phyloP scores from a whole-genome alignment of 2,797 vertebrate genomes.

The Scolopax bukidnonensis region DNA sequence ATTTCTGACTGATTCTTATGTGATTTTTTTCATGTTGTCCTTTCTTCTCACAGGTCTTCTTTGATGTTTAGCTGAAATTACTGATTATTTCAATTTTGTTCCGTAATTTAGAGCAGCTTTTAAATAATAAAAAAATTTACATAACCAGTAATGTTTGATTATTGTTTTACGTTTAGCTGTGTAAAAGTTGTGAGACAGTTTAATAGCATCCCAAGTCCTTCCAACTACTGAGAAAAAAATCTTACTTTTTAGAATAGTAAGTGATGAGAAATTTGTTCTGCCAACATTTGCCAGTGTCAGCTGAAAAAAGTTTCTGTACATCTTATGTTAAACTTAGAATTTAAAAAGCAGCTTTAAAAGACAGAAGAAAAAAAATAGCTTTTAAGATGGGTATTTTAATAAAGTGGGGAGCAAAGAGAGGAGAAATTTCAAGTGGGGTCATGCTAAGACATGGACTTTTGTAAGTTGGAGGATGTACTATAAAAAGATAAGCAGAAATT shows the following conservation, averaged over 20 bases:
- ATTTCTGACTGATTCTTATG: neutral
- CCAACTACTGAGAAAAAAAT: neutral
- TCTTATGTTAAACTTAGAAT: neutral
- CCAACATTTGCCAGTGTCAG: neutral
- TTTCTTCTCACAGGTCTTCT: neutral
- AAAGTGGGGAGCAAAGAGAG: neutral
- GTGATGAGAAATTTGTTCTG: neutral
- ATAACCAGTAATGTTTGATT: neutral
- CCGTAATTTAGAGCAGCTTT: neutral
- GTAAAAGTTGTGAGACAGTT: neutral
- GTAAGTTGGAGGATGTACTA: neutral
- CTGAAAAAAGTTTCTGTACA: neutral
- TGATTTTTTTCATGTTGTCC: neutral
- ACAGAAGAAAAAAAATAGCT: neutral
- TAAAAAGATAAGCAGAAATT: neutral
- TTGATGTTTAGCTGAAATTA: neutral
- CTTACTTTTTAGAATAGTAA: neutral
- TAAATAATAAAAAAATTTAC: neutral
- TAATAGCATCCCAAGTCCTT: neutral
- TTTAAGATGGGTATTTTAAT: conserved; percentile 24
- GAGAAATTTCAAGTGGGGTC: neutral
- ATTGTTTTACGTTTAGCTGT: neutral
- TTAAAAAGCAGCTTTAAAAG: neutral
- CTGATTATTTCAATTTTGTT: neutral
- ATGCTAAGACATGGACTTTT: neutral